Evolutionary conservation across 2,113 vertebrate species (phyloP), one percentile per base, ranked within the genome.

Genomic region (Lampris incognitus): DNA sequence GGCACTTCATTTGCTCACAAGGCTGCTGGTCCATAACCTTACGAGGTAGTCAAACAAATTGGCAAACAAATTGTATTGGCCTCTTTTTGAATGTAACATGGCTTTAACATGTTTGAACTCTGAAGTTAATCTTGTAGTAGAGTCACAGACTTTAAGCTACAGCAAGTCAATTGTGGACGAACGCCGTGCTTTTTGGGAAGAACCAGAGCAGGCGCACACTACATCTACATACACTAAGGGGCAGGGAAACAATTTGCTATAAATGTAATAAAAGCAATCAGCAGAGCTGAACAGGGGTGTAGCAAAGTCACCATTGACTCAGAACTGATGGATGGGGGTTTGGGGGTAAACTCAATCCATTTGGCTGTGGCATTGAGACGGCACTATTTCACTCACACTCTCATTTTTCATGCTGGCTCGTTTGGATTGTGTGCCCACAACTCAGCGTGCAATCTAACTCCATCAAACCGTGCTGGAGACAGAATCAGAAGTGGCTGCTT

Each of bases 251-350:
- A 13, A 91, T 88, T 91, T 72, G 58, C 66, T 41, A 79, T 55
- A 59, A 74, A 83, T 73, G 75, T 84, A 81, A 87, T 81, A 87
- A 90, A 84, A 66, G 69, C 62, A 85, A 62, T 71, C 76, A 74
- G 75, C 60, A 66, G 40, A 62, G 63, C 72, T 50, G 72, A 66
- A 72, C 62, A 79, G 72, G 76, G 56, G 60, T 71, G 67, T 81
- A 81, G 89, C 68, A 67, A 58, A 66, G 85, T 90, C 83, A 87
- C 74, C 68, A 86, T 54, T 78, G 76, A 88, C 49, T 83, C 76
- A 84, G 67, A 72, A 74, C 64, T 72, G 69, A 89, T 82, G 74
- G 84, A 76, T 77, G 69, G 13, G 48, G 52, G 49, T 38, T n/a
- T 54, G 79, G 48, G 63, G 69, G 85, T 80, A 76, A 79, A 71